These are phyloP conservation scores for Sesamia inferens DNA, from an alignment of 2,888 invertebrate species.

Conservation along the genomic window DNA sequence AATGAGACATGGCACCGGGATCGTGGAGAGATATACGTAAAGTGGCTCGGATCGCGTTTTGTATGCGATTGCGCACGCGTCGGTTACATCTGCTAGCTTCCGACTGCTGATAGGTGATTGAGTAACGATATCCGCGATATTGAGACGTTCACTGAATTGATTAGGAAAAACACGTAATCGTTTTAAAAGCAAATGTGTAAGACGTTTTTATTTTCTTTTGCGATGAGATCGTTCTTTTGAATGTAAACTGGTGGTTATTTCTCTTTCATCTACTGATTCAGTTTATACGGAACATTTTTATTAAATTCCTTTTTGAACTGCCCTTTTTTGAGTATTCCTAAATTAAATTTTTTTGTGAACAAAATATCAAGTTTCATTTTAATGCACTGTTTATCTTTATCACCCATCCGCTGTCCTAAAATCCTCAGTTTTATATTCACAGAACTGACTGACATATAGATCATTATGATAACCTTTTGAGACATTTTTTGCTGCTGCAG, in stretches of 20 bases:
- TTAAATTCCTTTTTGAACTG: background rate
- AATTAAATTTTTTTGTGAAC: background rate
- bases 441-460: constrained; percentile 43
- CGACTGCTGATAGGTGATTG: constrained; percentile 71
- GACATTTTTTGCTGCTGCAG: constrained; percentile 36
- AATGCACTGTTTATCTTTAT: constrained; percentile 38
- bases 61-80: constrained; percentile 67
- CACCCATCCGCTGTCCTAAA: constrained; percentile 27
- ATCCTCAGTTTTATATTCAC: constrained; percentile 37
- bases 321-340: background rate
- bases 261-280: background rate
- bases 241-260: background rate
- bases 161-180: constrained; percentile 39
- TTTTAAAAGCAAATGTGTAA: constrained; percentile 18
- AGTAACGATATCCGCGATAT: constrained; percentile 72
- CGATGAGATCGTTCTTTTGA: background rate
- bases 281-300: background rate
- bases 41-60: constrained; percentile 59
- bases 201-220: background rate
- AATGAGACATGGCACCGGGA: constrained; percentile 61
- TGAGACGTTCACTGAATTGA: constrained; percentile 64
- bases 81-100: constrained; percentile 72
- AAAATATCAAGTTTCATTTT: constrained; percentile 16
- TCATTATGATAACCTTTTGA: constrained; percentile 38
- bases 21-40: constrained; percentile 52